Evolutionary conservation across 2,113 vertebrate species (phyloP), one percentile per base, ranked within the genome.

Genomic region (Bucco capensis): DNA sequence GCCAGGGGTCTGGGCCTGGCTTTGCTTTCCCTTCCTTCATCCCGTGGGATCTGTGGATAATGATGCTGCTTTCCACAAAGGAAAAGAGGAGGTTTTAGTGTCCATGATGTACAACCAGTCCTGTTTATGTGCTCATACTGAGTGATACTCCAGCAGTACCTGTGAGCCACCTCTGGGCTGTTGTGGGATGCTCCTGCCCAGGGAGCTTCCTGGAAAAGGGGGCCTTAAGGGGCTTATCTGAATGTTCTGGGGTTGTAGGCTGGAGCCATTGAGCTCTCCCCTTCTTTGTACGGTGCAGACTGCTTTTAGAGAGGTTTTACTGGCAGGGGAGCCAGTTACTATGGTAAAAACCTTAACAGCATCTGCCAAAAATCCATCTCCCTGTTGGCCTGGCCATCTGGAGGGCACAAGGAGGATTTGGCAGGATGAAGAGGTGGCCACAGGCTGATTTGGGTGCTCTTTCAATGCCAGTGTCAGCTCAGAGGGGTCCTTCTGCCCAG

Each of bases 101-200:
- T 75, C 21, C 25, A 28, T 42, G 18, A 3, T n/a, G 16, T 61
- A 15, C 1, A 3, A 5, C 11, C 0, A 5, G 35, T 60, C 65
- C 51, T 0, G 0, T 30, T 53, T 0, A 1, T 14, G 18, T 60
- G n/a, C 25, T 27, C 2, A 1, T 27, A 14, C 31, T 53, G 53
- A 24, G 24, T 10, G 14, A 14, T 0, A 5, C 7, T 62, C 46
- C 57, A 56, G 57, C 40, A 69, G 83, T 42, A 33, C 42, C 37
- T 2, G 0, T 40, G 47, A 19, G 80, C n/a, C 13, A 15, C 24
- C 33, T 6, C 54, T 21, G n/a, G 27, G 35, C 49, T 93, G 54
- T 67, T 2, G 0, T 6, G 40, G 40, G 40, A 42, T 42, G 40
- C 40, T 15, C 40, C 40, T 42, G 40, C 40, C 40, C 40, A 42